These are phyloP conservation scores for Neopelma chrysocephalum DNA, from an alignment of 2,797 vertebrate genomes.

Conservation along the genomic window DNA sequence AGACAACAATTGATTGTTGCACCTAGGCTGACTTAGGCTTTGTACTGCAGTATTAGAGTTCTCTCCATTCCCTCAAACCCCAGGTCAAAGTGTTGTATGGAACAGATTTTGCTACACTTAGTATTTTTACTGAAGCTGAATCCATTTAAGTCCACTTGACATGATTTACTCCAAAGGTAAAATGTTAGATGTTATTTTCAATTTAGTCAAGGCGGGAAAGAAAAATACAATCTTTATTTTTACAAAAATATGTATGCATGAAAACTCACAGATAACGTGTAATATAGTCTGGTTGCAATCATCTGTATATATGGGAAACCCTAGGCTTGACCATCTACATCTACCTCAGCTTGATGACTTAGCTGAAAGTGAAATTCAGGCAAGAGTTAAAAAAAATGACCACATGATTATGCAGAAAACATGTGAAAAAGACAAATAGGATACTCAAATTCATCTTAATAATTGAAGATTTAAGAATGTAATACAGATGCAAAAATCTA, in stretches of 20 bases:
- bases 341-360: background rate
- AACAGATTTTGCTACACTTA: background rate
- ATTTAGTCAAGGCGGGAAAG: background rate
- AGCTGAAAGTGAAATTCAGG: background rate
- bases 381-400: background rate
- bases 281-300: background rate
- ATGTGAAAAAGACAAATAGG: background rate
- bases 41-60: background rate
- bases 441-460: background rate
- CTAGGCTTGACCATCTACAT: background rate
- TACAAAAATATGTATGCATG: background rate
- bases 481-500: background rate
- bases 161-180: background rate
- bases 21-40: background rate
- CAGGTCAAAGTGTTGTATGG: background rate
- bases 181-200: background rate
- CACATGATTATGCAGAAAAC: background rate
- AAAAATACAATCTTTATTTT: background rate
- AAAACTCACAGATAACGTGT: background rate
- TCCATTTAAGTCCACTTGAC: background rate
- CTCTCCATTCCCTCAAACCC: background rate
- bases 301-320: background rate
- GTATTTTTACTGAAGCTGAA: background rate
- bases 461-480: background rate
- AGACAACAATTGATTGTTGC: background rate